Base-by-base conservation (phyloP, 2,797 vertebrate species). In the Enteromius radiatus region DNA sequence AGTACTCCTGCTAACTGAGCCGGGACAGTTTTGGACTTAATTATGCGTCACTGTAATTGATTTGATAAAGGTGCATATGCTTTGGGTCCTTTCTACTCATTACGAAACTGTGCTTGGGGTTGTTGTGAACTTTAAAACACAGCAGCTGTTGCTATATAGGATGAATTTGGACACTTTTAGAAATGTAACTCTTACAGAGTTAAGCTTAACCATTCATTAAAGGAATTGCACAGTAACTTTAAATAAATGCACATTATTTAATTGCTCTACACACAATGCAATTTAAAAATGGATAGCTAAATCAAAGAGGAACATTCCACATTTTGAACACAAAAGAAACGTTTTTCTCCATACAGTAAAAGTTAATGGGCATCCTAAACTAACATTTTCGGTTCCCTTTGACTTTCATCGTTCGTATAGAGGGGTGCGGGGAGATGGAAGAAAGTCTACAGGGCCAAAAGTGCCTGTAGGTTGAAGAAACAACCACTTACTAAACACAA, bases 11-110 rank as follows among this genome's bases (percentile, higher is more conserved):
- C 17, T 49, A 65, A 67, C 59, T 63, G 80, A 81, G 80, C 33
- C 33, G 23, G 80, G 59, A 64, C 70, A 75, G 71, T 82, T 82
- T 75, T 52, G 31, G 23, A 54, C 80, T 54, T 82, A 82, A 82
- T 82, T 67, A 75, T 43, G 61, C 36, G 1, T 75, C 80, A 41
- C 15, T 54, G 59, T 74, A 81, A 81, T 64, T 74, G 56, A 81
- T 74, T 67, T 74, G 59, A 80, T 71, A 70, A 80, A 70, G 67
- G 65, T 70, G 64, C 36, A 70, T 45, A 56, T 31, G 26, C 64
- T 43, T 68, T 52, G 8, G 63, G 31, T n/a, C 7, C 49, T 54
- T 59, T 80, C 49, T 59, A 14, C 23, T 43, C 23, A 69, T 80
- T 71, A 80, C 6, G 7, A 61, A 80, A 31, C 36, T 80, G 10